A percentile compares a stretch with the other conserved stretches of the same genome.
Evolutionary conservation across 2,113 vertebrate species (phyloP).

Genomic region (Andinoacara biseriatus): DNA sequence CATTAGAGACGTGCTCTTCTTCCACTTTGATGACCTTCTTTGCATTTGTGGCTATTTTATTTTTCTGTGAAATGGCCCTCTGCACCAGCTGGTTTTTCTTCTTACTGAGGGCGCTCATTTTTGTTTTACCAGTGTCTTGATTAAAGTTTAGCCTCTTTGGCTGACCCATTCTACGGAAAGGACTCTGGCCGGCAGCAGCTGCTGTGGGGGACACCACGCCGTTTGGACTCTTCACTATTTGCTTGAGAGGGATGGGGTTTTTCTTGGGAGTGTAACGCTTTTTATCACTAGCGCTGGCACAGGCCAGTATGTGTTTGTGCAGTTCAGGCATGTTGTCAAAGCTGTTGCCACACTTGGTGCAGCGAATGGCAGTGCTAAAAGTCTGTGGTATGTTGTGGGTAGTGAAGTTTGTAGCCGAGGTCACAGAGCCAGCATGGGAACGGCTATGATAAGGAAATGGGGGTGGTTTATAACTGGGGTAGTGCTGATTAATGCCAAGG

Average conservation of each 20-base stretch:
- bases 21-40: slow-evolving; percentile 83
- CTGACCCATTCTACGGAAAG: slow-evolving; percentile 93
- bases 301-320: slow-evolving; percentile 94
- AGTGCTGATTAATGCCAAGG: slow-evolving; percentile 97
- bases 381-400: slow-evolving; percentile 99
- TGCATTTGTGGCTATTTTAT: slow-evolving; percentile 84
- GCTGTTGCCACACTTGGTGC: slow-evolving; percentile 97
- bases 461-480: slow-evolving; percentile 97
- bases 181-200: slow-evolving; percentile 78
- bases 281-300: slow-evolving; percentile 95
- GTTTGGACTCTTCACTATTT: slow-evolving; percentile 90
- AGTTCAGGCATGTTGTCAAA: slow-evolving; percentile 98
- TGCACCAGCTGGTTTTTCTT: slow-evolving; percentile 95
- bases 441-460: slow-evolving; percentile 98
- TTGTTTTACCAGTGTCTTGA: slow-evolving; percentile 88
- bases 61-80: slow-evolving; percentile 93
- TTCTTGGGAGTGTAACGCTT: slow-evolving; percentile 98
- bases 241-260: slow-evolving; percentile 93
- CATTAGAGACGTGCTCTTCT: slow-evolving; percentile 78
- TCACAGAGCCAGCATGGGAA: slow-evolving; percentile 88
- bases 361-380: slow-evolving; percentile 96
- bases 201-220: slow-evolving; percentile 74
- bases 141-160: slow-evolving; percentile 95
- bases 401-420: slow-evolving; percentile 96
- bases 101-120: slow-evolving; percentile 91